phyloP scores from a whole-genome alignment of 2,888 invertebrate species.

The Agapetus fuscipes region DNA sequence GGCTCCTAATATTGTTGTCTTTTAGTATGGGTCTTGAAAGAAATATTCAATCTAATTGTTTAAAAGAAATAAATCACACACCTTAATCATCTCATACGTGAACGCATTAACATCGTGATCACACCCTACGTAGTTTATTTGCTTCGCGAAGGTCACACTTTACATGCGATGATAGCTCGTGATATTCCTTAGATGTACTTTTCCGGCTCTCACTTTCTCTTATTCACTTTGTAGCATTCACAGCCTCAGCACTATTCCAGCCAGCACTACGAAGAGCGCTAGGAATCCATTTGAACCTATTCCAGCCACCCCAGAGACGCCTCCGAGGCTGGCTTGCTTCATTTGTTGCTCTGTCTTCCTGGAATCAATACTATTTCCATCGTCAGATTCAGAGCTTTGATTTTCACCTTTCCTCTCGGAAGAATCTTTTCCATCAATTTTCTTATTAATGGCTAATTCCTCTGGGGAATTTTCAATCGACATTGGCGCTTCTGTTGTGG shows the following conservation, averaged over 20 bases:
- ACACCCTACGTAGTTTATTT: too few relatives aligned
- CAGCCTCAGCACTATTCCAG: not conserved
- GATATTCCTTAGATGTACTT: too few relatives aligned
- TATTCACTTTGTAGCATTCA: not conserved
- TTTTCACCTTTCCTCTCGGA: slow-evolving; percentile 31
- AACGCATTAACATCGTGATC: too few relatives aligned
- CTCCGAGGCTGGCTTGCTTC: slow-evolving; percentile 14
- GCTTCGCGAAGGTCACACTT: too few relatives aligned
- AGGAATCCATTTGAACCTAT: not conserved
- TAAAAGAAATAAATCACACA: too few relatives aligned
- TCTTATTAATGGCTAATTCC: slow-evolving; percentile 22
- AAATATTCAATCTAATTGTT: too few relatives aligned
- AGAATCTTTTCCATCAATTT: slow-evolving; percentile 23
- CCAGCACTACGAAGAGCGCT: slow-evolving; percentile 6
- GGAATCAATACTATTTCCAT: slow-evolving; percentile 28
- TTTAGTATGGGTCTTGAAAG: too few relatives aligned
- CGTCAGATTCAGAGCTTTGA: slow-evolving; percentile 32
- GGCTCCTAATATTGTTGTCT: too few relatives aligned
- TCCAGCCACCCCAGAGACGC: slow-evolving; percentile 9
- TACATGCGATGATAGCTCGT: too few relatives aligned
- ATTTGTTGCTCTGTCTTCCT: slow-evolving; percentile 27
- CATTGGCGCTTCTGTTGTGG: slow-evolving; percentile 41
- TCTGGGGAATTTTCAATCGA: slow-evolving; percentile 33
- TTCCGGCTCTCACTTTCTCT: not conserved
- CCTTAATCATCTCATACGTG: too few relatives aligned